Base-by-base conservation (phyloP, 2,113 vertebrate genomes). In the Taurulus bubalis region DNA sequence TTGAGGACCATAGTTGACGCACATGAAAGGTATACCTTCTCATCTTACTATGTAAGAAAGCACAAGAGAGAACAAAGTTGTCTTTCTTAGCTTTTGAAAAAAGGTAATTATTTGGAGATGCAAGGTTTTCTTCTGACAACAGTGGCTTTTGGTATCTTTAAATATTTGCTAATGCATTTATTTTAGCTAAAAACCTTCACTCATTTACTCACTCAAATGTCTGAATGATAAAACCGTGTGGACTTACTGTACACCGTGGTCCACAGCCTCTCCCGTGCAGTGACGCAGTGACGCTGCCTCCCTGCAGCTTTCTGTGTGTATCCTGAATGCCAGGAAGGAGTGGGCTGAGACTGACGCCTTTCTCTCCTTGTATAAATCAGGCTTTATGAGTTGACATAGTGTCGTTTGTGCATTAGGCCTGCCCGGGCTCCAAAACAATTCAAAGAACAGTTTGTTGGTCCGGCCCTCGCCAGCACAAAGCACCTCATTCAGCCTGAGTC, bases 381-480 rank as follows among this genome's bases (percentile, higher is more conserved):
- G 53, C 87, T 89, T 88, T 82, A 87, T 87, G 87, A 79, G 85
- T 85, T 85, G 77, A 86, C 85, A 83, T 86, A 83, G 87, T 83
- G 88, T 76, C 47, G 59, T 90, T 90, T 90, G 85, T 91, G 85
- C 80, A 51, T 83, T 64, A 60, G 64, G 56, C 71, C 80, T 24
- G 77, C 78, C 73, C 79, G 64, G 14, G 83, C 73, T 85, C 76
- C 76, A 86, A 66, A 90, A 93, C 92, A 92, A 91, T 90, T 94
- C 87, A 91, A 90, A 90, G 87, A 82, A 42, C 71, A 84, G 84
- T 90, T 86, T 92, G 87, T 93, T 89, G 86, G 82, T 66, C 69
- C 62, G 91, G 85, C 66, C 72, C 67, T 81, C 42, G 12, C 18
- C 56, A 68, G 47, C 71, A 90, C 90, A 93, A 93, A 92, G 88